phyloP scores from a whole-genome alignment of 1,140 invertebrate genomes.

The Antheraea mylitta region DNA sequence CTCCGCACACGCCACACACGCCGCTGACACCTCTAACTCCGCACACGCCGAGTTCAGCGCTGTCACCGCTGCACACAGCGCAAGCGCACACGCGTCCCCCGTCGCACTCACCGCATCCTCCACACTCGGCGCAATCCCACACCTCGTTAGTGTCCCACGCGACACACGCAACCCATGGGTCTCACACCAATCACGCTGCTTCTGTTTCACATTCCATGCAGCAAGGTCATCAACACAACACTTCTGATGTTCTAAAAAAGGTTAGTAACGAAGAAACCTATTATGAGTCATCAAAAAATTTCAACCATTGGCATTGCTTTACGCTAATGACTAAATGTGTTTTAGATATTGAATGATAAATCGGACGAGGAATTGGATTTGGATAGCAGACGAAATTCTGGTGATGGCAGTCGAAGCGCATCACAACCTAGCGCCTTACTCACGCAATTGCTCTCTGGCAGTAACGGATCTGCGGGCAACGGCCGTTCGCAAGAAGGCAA shows the following conservation, averaged over 20 bases:
- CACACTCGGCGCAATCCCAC: constrained; percentile 37
- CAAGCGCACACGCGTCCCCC: constrained; percentile 56
- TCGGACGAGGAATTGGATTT: constrained; percentile 87
- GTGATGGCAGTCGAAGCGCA: constrained; percentile 69
- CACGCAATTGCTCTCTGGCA: constrained; percentile 87
- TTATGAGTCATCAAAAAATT: too few species aligned
- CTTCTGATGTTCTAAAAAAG: constrained; percentile 52
- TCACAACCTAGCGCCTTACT: constrained; percentile 88
- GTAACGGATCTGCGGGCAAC: constrained; percentile 64
- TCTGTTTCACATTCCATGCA: constrained; percentile 32
- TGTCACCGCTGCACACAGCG: constrained; percentile 67
- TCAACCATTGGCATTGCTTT: not conserved
- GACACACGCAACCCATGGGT: constrained; percentile 30
- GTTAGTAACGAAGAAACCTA: constrained; percentile 28
- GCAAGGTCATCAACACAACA: constrained; percentile 45
- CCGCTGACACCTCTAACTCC: constrained; percentile 73
- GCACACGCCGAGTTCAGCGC: constrained; percentile 75
- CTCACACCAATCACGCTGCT: constrained; percentile 33
- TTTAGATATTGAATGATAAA: constrained; percentile 90
- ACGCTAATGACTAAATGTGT: constrained; percentile 6
- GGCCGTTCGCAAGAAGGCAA: constrained; percentile 55
- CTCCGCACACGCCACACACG: constrained; percentile 62
- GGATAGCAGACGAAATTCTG: constrained; percentile 68
- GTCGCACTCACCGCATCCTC: constrained; percentile 31
- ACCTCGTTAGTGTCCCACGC: constrained; percentile 34